A percentile compares a stretch with the other conserved stretches of the same genome.
phyloP scores from a whole-genome alignment of 2,888 invertebrate species.

The Hirudinaria manillensis region DNA sequence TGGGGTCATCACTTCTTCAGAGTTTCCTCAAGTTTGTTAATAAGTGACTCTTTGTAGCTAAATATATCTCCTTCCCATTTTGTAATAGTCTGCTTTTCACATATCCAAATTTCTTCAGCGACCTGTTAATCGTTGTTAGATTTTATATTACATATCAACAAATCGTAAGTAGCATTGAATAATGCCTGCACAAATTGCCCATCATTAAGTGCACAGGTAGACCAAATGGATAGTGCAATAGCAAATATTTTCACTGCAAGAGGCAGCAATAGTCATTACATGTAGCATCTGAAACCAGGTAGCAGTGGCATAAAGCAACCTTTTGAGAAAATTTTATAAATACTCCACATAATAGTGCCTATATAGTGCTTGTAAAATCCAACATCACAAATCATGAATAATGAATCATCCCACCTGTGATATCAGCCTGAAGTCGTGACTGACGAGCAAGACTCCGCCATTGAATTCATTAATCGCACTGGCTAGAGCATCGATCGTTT shows the following conservation, averaged over 20 bases:
- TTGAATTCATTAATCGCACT: slow-evolving; percentile 96
- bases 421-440: slow-evolving; percentile 98
- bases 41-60: slow-evolving; percentile 88
- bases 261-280: no score
- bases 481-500: slow-evolving; percentile 90
- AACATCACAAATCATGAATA: not conserved
- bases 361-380: not conserved
- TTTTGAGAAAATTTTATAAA: no score
- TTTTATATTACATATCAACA: no score
- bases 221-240: no score
- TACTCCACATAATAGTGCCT: no score
- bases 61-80: slow-evolving; percentile 96
- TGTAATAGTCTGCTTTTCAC: slow-evolving; percentile 87
- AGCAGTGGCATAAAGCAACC: no score
- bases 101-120: slow-evolving; percentile 98
- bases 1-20: slow-evolving; percentile 8
- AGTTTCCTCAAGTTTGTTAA: slow-evolving; percentile 56
- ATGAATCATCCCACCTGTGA: slow-evolving; percentile 69
- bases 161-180: no score
- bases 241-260: no score
- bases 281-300: no score
- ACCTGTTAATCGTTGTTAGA: slow-evolving; percentile 69
- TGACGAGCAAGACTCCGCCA: slow-evolving; percentile 97
- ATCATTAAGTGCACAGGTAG: no score
- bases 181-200: no score